Base-by-base conservation (phyloP, 2,113 vertebrate genomes). In the Zosterops hypoxanthus region DNA sequence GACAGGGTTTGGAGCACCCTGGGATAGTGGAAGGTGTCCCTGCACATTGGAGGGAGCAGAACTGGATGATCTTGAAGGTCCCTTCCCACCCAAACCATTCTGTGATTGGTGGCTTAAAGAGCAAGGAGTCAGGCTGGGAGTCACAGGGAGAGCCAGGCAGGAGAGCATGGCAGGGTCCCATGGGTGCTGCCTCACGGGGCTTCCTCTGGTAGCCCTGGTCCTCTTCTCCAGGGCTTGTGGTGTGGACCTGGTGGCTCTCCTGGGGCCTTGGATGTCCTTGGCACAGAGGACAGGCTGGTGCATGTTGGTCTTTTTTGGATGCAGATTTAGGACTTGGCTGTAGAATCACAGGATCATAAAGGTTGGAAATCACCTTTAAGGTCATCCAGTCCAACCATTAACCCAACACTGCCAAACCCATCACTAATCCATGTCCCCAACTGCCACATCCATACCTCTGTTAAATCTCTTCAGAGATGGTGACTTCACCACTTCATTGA, bases 221-320 rank as follows among this genome's bases (percentile, higher is more conserved):
- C 39, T 39, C 39, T 39, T 39, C 39, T 39, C 11, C 39, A 39
- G 39, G 39, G 39, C 39, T 39, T n/a, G 20, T 29, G 29, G 6
- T 20, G 13, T 9, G 18, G 60, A 59, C 28, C 47, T 33, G 23
- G 15, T 60, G 39, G 39, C 20, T 68, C 86, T 86, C 47, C 56
- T 17, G 14, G 26, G 14, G 20, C 12, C 33, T 86, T 56, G 63
- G 53, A 13, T 34, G 31, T 52, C 50, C 41, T 52, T 14, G 33
- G 56, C 18, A n/a, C 39, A 63, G 25, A 52, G 34, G 28, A 71
- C 33, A 47, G 44, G 18, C 25, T 56, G 49, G 25, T 64, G 66
- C 39, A 11, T 3, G 0, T 6, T 18, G 11, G 17, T 47, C 10
- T 63, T 61, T 31, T 34, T 29, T 59, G 28, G n/a, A 11, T 23